Evolutionary conservation across 1,140 invertebrate species (phyloP).

Genomic region (Cepaea nemoralis): DNA sequence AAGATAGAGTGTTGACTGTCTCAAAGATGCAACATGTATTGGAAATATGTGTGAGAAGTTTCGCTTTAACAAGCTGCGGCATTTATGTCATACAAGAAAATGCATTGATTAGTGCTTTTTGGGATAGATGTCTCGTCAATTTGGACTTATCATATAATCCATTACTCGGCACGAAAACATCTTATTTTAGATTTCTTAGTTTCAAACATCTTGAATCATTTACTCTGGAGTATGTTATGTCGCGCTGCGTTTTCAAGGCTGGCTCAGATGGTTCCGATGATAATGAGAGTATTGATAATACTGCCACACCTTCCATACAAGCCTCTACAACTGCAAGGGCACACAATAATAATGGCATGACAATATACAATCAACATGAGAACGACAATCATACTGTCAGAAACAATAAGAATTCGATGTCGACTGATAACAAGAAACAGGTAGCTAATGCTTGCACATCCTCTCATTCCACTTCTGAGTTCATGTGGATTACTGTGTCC

Average conservation of each 20-base stretch:
- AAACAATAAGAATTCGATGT: too few species aligned
- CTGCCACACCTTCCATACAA: too few species aligned
- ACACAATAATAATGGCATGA: too few species aligned
- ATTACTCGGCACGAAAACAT: background rate
- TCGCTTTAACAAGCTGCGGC: background rate
- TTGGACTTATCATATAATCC: conserved; percentile 6
- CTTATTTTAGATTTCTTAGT: background rate
- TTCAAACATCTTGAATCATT: background rate
- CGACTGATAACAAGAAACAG: too few species aligned
- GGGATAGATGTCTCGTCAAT: background rate
- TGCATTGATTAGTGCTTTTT: background rate
- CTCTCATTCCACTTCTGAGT: background rate
- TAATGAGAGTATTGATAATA: too few species aligned
- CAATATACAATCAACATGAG: too few species aligned
- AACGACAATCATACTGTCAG: too few species aligned
- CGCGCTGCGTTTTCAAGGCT: too few species aligned
- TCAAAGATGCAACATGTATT: background rate
- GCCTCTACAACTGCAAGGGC: too few species aligned
- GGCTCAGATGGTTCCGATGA: too few species aligned
- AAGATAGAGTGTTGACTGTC: background rate
- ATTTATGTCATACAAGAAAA: background rate
- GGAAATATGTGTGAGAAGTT: background rate
- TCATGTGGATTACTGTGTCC: background rate
- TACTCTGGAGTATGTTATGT: background rate
- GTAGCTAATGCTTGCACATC: too few species aligned